Evolutionary conservation across 1,140 invertebrate genomes (phyloP).

Genomic region (Uloborus diversus): DNA sequence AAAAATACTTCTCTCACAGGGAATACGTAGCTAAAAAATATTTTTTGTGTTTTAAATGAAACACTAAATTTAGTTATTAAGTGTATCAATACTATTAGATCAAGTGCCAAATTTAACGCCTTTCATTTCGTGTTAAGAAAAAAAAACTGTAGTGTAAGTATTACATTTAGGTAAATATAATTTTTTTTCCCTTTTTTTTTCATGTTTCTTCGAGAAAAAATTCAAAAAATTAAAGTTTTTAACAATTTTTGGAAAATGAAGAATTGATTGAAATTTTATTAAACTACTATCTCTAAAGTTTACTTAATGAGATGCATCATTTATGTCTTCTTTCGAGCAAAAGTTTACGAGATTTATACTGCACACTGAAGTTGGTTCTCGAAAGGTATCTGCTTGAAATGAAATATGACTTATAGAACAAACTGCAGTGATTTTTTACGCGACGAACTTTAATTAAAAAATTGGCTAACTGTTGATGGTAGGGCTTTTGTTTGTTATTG

Average conservation of each 20-base stretch:
- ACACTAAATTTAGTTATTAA: slow-evolving; percentile 8
- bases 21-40: slow-evolving; percentile 2
- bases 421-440: slow-evolving; percentile 44
- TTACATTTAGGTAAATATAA: background rate
- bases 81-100: slow-evolving; percentile 9
- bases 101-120: background rate
- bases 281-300: too few species aligned
- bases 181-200: too few species aligned
- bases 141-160: background rate
- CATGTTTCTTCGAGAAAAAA: too few species aligned
- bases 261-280: too few species aligned
- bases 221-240: too few species aligned
- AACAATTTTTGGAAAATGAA: too few species aligned
- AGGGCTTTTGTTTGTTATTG: slow-evolving; percentile 52
- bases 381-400: slow-evolving; percentile 43
- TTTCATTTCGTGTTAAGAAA: background rate
- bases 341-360: too few species aligned
- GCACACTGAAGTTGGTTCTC: slow-evolving; percentile 53
- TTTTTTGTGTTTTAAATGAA: slow-evolving; percentile 9
- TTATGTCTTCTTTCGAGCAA: too few species aligned
- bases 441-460: slow-evolving; percentile 31
- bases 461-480: slow-evolving; percentile 38
- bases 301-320: too few species aligned
- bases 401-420: slow-evolving; percentile 36
- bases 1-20: too few species aligned